A percentile compares a stretch with the other conserved stretches of the same genome.
These are phyloP conservation scores for Labroides dimidiatus DNA, from an alignment of 2,797 vertebrate species.

Conservation along the genomic window DNA sequence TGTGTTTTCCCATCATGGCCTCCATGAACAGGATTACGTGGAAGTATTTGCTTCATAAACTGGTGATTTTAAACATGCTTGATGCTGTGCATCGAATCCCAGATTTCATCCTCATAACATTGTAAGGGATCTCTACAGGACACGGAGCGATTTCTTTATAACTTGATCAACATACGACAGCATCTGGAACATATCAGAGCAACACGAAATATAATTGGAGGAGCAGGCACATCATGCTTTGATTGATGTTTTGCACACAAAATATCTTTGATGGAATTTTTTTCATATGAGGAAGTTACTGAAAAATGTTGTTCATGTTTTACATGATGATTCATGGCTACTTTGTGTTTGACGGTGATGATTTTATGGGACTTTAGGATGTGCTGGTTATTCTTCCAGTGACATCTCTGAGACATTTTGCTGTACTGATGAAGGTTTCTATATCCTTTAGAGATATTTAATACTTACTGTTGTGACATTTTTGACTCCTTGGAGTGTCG, in stretches of 20 bases:
- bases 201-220: not conserved
- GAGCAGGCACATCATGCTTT: constrained; percentile 10
- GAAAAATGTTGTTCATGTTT: constrained; percentile 39
- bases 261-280: constrained; percentile 37
- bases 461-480: not conserved
- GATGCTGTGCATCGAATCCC: constrained; percentile 58
- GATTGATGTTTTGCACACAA: constrained; percentile 54
- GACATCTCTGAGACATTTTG: constrained; percentile 20
- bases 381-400: constrained; percentile 22
- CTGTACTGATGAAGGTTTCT: constrained; percentile 5
- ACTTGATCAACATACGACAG: not conserved
- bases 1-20: constrained; percentile 21
- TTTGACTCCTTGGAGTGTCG: not conserved
- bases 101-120: constrained; percentile 28
- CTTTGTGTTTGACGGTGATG: constrained; percentile 9
- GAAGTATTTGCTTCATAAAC: constrained; percentile 27
- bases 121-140: constrained; percentile 23
- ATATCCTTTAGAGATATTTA: not conserved
- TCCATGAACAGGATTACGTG: constrained; percentile 20
- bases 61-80: constrained; percentile 32
- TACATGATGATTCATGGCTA: constrained; percentile 16
- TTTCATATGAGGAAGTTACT: constrained; percentile 34
- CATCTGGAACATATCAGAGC: constrained; percentile 12
- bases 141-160: not conserved
- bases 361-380: constrained; percentile 32